These are phyloP conservation scores for Amiota minor DNA, from an alignment of 2,888 invertebrate species.

Conservation along the genomic window DNA sequence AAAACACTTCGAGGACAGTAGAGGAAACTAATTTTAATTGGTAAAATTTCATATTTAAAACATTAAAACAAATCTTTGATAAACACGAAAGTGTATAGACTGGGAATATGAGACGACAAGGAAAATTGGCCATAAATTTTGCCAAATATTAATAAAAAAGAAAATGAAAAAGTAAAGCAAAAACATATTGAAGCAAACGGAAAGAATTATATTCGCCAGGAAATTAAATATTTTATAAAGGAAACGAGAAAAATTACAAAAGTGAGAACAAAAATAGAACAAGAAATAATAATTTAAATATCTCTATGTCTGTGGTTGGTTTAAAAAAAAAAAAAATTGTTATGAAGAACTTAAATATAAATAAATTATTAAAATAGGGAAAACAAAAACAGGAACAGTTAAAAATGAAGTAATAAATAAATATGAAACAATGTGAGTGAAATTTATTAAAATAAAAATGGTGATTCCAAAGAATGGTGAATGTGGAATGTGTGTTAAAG, in stretches of 20 bases:
- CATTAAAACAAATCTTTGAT: not conserved
- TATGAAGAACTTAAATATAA: not conserved
- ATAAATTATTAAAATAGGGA: not conserved
- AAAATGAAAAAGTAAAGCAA: not conserved
- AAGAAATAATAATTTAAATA: constrained; percentile 39
- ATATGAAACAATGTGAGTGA: not conserved
- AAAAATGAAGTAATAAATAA: constrained; percentile 45
- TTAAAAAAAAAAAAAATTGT: no score
- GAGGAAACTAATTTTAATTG: no score
- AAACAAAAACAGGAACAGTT: constrained; percentile 18
- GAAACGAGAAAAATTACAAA: not conserved
- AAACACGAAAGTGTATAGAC: not conserved
- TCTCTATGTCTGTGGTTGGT: no score
- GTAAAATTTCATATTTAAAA: not conserved
- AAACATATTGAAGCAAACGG: constrained; percentile 54
- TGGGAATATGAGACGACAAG: not conserved
- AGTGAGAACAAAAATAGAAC: constrained; percentile 35
- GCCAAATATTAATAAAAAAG: not conserved
- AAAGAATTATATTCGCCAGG: constrained; percentile 64
- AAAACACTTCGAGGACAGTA: no score
- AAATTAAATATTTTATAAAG: constrained; percentile 64
- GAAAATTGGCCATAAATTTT: not conserved
- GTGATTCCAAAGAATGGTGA: not conserved
- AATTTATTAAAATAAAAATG: constrained; percentile 6
- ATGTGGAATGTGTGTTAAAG: not conserved